Evolutionary conservation across 2,113 vertebrate species (phyloP).

Genomic region (Oreochromis tanganicae): DNA sequence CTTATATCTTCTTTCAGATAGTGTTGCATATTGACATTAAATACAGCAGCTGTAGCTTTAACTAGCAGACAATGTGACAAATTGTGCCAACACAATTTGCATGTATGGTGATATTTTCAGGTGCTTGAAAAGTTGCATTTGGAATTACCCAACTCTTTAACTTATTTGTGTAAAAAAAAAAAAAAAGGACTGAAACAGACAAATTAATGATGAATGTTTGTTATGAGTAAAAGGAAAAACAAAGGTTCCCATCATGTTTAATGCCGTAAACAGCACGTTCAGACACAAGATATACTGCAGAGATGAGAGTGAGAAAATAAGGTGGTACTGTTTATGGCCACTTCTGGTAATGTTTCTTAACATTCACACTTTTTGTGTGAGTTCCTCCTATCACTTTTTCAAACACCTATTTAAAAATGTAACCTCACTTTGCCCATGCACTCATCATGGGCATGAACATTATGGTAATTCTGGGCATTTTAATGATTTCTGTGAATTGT

Average conservation of each 20-base stretch:
- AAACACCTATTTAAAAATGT: not conserved
- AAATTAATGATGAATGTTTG: not conserved
- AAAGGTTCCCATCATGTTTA: not conserved
- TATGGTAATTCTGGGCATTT: not conserved
- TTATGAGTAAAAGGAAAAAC: not conserved
- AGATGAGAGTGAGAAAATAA: not conserved
- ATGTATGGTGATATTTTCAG: not conserved
- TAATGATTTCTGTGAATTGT: not conserved
- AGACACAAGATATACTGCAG: not conserved
- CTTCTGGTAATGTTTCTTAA: not conserved
- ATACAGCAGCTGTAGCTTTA: not conserved
- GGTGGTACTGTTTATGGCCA: not conserved
- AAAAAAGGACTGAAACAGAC: not conserved
- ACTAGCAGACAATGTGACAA: not conserved
- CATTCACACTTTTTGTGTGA: not conserved
- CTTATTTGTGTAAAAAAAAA: not conserved
- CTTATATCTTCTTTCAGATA: not conserved
- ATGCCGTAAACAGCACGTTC: not conserved
- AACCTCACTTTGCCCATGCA: not conserved
- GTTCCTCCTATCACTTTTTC: not conserved
- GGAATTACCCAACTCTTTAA: not conserved
- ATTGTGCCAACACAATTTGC: fast-evolving
- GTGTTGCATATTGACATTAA: not conserved
- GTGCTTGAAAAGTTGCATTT: not conserved
- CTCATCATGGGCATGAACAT: not conserved